Base-by-base conservation (phyloP, 2,113 vertebrate genomes). In the Irena cyanogastra region DNA sequence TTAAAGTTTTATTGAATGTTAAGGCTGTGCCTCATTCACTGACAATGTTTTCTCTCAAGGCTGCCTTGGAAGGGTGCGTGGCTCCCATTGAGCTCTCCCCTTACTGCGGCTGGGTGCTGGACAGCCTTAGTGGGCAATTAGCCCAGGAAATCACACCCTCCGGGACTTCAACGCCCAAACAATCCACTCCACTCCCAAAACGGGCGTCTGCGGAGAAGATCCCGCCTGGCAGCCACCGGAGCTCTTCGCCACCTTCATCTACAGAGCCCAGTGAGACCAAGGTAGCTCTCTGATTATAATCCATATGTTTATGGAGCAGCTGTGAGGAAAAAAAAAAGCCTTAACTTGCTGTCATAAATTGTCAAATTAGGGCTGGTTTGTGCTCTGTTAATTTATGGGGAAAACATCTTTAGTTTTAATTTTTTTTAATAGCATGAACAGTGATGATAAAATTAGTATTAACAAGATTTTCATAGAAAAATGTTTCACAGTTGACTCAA, bases 31-130 rank as follows among this genome's bases (percentile, higher is more conserved):
- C 4, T 2, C 1, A 0, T 22, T 85, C 15, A 71, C 33, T 8
- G 35, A 10, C 47, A 10, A 8, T 11, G 33, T 54, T 90, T 54
- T 90, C 22, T 71, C 13, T 65, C 22, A 6, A 98, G 98, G 97
- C 97, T 89, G 28, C 97, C 39, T 65, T 98, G 63, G 97, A 97
- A 94, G 97, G 97, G 54, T 97, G 97, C 13, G 69, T 95, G 39
- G 65, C 96, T 9, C 88, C 95, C 42, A 93, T 97, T 9, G 94
- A 90, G 88, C 95, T 98, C 2, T 98, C 98, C 8, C 39, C 95
- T 4, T 98, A 97, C 30, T 96, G 97, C 3, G 98, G 96, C 49
- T 98, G 97, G 98, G 97, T 98, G 30, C 95, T 98, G 10, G 98
- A 98, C 68, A 97, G 91, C 22, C 42, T 98, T 22, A 16, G 90